A percentile compares a stretch with the other conserved stretches of the same genome.
phyloP scores from a whole-genome alignment of 2,888 invertebrate species.

The Lasioglossum pauxillum region DNA sequence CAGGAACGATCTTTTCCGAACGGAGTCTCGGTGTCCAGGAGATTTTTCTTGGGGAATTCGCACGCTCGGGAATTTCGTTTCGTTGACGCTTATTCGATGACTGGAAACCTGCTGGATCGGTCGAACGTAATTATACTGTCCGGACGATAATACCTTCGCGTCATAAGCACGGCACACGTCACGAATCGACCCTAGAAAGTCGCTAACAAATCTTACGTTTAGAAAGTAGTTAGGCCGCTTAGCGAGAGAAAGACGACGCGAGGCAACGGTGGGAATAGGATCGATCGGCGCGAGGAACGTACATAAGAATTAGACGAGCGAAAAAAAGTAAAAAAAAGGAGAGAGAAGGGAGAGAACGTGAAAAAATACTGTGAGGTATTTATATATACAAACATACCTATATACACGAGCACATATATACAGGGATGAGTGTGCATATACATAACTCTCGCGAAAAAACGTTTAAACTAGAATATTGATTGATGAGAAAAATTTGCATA shows the following conservation, averaged over 20 bases:
- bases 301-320: constrained; percentile 33
- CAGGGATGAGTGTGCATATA: constrained; percentile 28
- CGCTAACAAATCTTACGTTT: constrained; percentile 37
- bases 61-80: constrained; percentile 2
- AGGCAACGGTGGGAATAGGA: constrained; percentile 1
- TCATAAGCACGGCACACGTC: constrained; percentile 42
- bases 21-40: background rate
- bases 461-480: constrained; percentile 52
- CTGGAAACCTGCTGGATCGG: constrained; percentile 16
- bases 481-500: constrained; percentile 71
- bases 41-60: background rate
- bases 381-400: constrained; percentile 23
- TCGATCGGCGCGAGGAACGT: constrained; percentile 53
- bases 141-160: constrained; percentile 16
- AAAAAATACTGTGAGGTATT: constrained; percentile 11
- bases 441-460: constrained; percentile 39
- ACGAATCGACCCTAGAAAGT: constrained; percentile 57
- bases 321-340: background rate
- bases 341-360: constrained; percentile 7
- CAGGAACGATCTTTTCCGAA: background rate
- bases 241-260: constrained; percentile 17
- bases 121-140: background rate
- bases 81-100: background rate
- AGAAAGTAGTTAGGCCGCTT: constrained; percentile 45
- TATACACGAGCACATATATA: constrained; percentile 7